Base-by-base conservation (phyloP, 92 coral and sea anemone species). In the Micromussa lordhowensis region DNA sequence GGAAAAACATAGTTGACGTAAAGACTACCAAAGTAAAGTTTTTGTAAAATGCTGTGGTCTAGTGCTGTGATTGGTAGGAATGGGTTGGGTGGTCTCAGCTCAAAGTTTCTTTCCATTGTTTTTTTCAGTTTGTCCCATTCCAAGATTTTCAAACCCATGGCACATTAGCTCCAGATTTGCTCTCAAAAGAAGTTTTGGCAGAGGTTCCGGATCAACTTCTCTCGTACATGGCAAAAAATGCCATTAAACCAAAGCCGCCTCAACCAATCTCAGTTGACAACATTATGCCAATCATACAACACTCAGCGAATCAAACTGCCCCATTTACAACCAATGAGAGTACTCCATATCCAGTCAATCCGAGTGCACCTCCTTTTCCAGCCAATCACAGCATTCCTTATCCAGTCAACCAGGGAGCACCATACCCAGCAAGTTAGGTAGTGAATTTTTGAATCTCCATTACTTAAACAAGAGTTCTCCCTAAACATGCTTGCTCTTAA, bases 41-140 rank as follows among this genome's bases (percentile, higher is more conserved):
- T 18, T 24, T 61, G n/a, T n/a, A n/a, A n/a, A n/a, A 44, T 66
- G 13, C 26, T 66, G 71, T 66, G 32, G 71, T 26, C 5, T 66
- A 13, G 29, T 53, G 29, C 68, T 57, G 66, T 12, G 19, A 29
- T 79, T 57, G n/a, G 40, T 49, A 17, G 66, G 69, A 29, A 79
- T 13, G 68, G 64, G 48, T 79, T 57, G 38, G 11, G 48, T 2
- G 4, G 26, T 79, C 49, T 31, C 61, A 18, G n/a, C 69, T 28
- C 26, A 28, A 57, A 79, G 9, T 31, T 30, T 57, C n/a, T 57
- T 79, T 19, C 82, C 82, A 24, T 19, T 40, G 14, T 85, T 36
- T 64, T 14, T 93, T 95, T 75, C 92, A 97, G 99, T 97, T 97
- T 58, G 99, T 97, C 38, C 99, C 99, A 54, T 97, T 97, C 88